Base-by-base conservation (phyloP, 1,140 invertebrate genomes). In the Lepidurus couesii region DNA sequence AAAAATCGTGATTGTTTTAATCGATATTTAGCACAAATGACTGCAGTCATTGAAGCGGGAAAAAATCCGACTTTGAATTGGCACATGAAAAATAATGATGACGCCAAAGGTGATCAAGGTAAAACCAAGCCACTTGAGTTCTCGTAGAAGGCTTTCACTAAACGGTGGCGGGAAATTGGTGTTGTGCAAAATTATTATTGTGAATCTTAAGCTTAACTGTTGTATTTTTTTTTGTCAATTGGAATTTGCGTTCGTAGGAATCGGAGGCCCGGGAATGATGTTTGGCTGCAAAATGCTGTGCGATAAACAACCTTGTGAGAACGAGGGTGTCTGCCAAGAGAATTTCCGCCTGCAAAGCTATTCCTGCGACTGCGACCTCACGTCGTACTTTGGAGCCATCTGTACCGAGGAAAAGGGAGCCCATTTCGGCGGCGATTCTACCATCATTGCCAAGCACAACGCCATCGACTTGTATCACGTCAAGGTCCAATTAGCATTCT, bases 271-370 rank as follows among this genome's bases (percentile, higher is more conserved):
- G 83, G 93, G 91, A 7, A 90, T 95, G 0, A 84, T 94, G 21
- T 88, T 90, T 1, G 90, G 92, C 80, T 97, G 95, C 85, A 91
- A 92, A 81, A 95, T 95, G 90, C 93, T 94, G 82, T 98, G 95
- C 83, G 93, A 95, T 80, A 88, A 89, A 0, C 88, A 91, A 76
- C 94, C 94, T 0, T 98, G 95, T 83, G 92, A 94, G 82, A 94
- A 97, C 85, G 89, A 91, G 13, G 82, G 81, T 6, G 75, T 82
- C 34, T 98, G 95, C 82, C 91, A 92, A 9, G 95, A 98, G 84
- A 91, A 95, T 84, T 97, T 96, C 84, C 90, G 90, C n/a, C 90
- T 92, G 76, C 91, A 92, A 77, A 89, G 92, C 80, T 93, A 91
- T 79, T 90, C 90, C 7, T 98, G 95, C 84, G 91, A 96, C 81